Conservation (phyloP, 2,888 invertebrate genomes). For the Euclidia mi region DNA sequence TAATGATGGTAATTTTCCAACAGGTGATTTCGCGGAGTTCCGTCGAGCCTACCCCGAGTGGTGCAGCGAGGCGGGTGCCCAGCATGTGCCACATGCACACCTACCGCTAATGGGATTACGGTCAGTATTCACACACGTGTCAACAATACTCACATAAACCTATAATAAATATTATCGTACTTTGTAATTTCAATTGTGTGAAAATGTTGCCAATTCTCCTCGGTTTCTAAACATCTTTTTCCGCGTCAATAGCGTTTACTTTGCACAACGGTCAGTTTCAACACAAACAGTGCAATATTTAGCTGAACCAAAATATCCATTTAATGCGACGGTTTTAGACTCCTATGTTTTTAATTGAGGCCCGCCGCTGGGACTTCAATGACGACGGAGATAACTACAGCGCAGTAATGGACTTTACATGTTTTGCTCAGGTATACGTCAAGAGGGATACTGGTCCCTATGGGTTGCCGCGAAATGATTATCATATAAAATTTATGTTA, state of each 20-base stretch:
- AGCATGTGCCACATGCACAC: conserved; percentile 84
- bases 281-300: too few species aligned
- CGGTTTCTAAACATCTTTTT: too few species aligned
- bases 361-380: conserved; percentile 6
- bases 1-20: conserved; percentile 14
- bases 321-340: neutral
- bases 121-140: conserved; percentile 64
- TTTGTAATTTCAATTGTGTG: too few species aligned
- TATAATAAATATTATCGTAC: too few species aligned
- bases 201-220: neutral
- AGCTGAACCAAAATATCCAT: too few species aligned
- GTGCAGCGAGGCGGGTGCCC: conserved; percentile 95
- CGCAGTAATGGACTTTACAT: conserved; percentile 44
- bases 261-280: too few species aligned
- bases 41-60: conserved; percentile 96
- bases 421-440: conserved; percentile 32
- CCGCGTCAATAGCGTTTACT: too few species aligned
- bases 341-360: neutral
- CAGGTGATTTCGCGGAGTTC: conserved; percentile 97
- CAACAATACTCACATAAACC: neutral
- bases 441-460: conserved; percentile 16
- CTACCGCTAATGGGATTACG: conserved; percentile 90
- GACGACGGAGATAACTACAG: conserved; percentile 22
- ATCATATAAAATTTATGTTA: conserved; percentile 13
- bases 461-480: conserved; percentile 17